phyloP scores from a whole-genome alignment of 2,888 invertebrate species.

The Cataglyphis livida region DNA sequence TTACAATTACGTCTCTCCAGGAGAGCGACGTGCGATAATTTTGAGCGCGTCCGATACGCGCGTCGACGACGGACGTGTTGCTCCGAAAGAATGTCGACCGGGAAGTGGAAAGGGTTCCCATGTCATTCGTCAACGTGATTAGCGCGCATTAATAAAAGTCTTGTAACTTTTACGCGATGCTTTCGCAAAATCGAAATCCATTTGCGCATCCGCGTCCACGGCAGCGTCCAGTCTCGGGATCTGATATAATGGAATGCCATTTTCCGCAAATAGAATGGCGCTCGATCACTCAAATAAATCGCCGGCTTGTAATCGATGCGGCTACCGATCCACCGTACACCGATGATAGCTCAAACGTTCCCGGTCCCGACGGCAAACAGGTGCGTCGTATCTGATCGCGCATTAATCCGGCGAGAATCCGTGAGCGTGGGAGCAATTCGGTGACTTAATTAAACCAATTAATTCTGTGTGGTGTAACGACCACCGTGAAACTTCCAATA shows the following conservation, averaged over 20 bases:
- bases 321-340: slow-evolving; percentile 16
- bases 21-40: slow-evolving; percentile 34
- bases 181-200: background rate
- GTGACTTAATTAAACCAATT: slow-evolving; percentile 75
- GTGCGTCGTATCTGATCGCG: slow-evolving; percentile 67
- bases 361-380: slow-evolving; percentile 61
- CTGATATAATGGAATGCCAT: slow-evolving; percentile 34
- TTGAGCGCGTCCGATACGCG: slow-evolving; percentile 28
- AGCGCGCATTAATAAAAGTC: slow-evolving; percentile 39
- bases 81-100: slow-evolving; percentile 2
- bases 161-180: background rate
- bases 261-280: slow-evolving; percentile 36
- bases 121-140: slow-evolving; percentile 36
- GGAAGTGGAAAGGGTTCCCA: background rate
- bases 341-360: slow-evolving; percentile 56
- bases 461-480: slow-evolving; percentile 66
- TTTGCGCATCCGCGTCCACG: background rate
- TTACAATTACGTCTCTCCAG: slow-evolving; percentile 42
- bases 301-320: slow-evolving; percentile 28
- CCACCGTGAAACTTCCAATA: slow-evolving; percentile 57
- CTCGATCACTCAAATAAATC: slow-evolving; percentile 57
- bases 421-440: slow-evolving; percentile 65
- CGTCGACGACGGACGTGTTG: slow-evolving; percentile 12
- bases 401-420: slow-evolving; percentile 70
- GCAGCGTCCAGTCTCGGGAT: background rate